Conservation (phyloP, 2,113 vertebrate genomes). For the Galbula dea region DNA sequence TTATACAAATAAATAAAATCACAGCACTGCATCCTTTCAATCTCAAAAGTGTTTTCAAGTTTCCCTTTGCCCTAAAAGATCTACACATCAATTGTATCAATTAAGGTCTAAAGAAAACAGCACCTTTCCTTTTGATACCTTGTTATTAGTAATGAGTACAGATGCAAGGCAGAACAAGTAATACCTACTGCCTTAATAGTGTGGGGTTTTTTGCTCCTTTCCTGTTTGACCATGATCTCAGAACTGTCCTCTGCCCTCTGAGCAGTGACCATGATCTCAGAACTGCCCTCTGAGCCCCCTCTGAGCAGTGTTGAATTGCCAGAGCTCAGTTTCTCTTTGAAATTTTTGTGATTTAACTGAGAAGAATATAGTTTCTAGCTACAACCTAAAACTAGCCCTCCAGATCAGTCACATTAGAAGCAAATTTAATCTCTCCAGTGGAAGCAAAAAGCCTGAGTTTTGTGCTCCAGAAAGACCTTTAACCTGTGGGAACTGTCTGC, state of each 20-base stretch:
- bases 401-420: not conserved
- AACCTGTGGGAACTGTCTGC: not conserved
- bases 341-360: not conserved
- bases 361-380: not conserved
- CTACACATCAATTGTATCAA: rapidly evolving
- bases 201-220: not conserved
- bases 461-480: not conserved
- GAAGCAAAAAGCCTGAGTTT: not conserved
- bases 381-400: not conserved
- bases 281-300: no score
- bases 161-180: rapidly evolving
- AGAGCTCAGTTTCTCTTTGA: not conserved
- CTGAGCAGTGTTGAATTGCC: not conserved
- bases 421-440: not conserved
- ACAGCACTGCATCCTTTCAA: not conserved
- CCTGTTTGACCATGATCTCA: not conserved
- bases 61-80: not conserved
- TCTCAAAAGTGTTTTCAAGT: not conserved
- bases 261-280: no score
- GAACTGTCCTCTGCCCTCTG: no score
- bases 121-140: not conserved
- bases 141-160: not conserved
- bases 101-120: not conserved
- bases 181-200: no score
- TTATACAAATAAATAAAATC: not conserved